Conservation (phyloP, 2,113 vertebrate genomes). For the Proterorhinus semilunaris region DNA sequence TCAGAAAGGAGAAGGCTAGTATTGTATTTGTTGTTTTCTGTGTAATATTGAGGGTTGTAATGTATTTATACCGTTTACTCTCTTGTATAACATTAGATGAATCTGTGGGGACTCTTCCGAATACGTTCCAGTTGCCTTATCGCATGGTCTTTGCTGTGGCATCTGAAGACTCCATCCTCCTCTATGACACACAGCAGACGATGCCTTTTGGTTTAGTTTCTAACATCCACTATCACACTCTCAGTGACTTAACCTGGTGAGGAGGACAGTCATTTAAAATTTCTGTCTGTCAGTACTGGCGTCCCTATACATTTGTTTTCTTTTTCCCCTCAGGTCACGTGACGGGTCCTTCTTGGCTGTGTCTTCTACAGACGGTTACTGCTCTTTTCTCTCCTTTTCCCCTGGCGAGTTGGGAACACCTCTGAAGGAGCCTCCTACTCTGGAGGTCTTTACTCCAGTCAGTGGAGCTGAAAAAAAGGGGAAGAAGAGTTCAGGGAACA, state of each 20-base stretch:
- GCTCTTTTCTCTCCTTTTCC: slow-evolving; percentile 93
- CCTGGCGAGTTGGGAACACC: slow-evolving; percentile 86
- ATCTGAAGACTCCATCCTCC: slow-evolving; percentile 90
- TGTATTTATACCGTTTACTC: background rate
- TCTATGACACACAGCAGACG: slow-evolving; percentile 93
- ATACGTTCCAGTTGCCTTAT: slow-evolving; percentile 84
- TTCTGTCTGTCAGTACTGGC: background rate
- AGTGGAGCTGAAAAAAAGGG: slow-evolving; percentile 83
- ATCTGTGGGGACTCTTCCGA: slow-evolving; percentile 44
- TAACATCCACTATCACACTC: slow-evolving; percentile 96
- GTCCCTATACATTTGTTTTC: background rate
- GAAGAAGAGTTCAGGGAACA: slow-evolving; percentile 73
- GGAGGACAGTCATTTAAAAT: background rate
- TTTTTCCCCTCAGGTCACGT: slow-evolving; percentile 80
- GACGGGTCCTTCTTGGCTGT: slow-evolving; percentile 93
- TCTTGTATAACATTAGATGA: slow-evolving; percentile 69
- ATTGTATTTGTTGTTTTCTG: background rate
- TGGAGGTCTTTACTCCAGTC: slow-evolving; percentile 73
- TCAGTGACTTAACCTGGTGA: slow-evolving; percentile 95
- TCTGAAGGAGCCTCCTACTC: slow-evolving; percentile 85
- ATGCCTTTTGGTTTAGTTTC: slow-evolving; percentile 93
- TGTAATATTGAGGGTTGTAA: background rate
- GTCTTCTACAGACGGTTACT: slow-evolving; percentile 96
- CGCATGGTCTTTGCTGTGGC: slow-evolving; percentile 95
- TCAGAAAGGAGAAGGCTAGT: slow-evolving; percentile 75